A percentile compares a stretch with the other conserved stretches of the same genome.
These are phyloP conservation scores for Heterotilapia buettikoferi DNA, from an alignment of 2,113 vertebrate genomes.

Conservation along the genomic window DNA sequence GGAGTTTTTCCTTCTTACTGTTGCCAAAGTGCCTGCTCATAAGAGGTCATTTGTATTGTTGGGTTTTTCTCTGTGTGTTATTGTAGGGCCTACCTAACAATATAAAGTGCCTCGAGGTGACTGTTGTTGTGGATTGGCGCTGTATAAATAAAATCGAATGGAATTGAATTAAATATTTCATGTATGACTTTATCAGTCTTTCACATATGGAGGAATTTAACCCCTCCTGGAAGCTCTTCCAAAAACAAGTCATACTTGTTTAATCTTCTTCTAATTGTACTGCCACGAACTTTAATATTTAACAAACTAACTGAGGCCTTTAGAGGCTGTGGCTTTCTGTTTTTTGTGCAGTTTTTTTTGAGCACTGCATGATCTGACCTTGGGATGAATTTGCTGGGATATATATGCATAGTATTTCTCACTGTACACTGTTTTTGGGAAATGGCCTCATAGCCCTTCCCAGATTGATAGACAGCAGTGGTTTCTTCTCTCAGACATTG, in stretches of 20 bases:
- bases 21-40: not conserved
- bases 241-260: not conserved
- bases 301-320: no score
- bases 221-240: not conserved
- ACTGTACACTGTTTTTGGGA: not conserved
- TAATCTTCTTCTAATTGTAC: not conserved
- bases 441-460: not conserved
- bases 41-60: not conserved
- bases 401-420: not conserved
- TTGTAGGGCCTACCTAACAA: not conserved
- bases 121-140: not conserved
- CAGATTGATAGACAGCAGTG: not conserved
- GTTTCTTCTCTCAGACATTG: not conserved
- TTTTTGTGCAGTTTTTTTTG: not conserved
- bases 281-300: no score
- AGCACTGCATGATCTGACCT: not conserved
- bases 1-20: not conserved
- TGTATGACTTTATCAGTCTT: not conserved
- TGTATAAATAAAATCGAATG: not conserved
- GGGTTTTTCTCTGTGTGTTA: not conserved
- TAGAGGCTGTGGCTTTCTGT: no score
- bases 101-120: not conserved
- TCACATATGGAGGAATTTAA: accelerated
- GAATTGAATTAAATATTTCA: not conserved
- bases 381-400: not conserved